Conservation (phyloP, 92 coral and sea anemone genomes). For the Ricordea florida region DNA sequence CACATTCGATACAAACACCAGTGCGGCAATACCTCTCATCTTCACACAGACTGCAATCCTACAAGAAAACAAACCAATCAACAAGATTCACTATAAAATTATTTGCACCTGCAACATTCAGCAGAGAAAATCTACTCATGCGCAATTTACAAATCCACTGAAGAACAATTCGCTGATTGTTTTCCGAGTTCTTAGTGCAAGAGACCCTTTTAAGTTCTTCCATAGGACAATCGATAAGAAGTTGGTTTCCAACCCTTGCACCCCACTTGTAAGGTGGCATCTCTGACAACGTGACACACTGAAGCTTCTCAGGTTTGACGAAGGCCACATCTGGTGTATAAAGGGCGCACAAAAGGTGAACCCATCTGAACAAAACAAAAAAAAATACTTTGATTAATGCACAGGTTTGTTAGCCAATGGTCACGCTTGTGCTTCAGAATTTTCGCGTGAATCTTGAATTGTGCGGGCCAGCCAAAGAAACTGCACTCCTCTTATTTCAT, state of each 20-base stretch:
- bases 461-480: too few relatives aligned
- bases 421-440: too few relatives aligned
- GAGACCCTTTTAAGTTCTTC: neutral
- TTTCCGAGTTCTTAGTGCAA: neutral
- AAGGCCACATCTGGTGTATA: constrained; percentile 99
- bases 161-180: too few relatives aligned
- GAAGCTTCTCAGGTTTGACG: constrained; percentile 91
- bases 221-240: neutral
- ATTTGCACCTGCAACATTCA: too few relatives aligned
- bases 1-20: constrained; percentile 96
- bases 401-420: neutral
- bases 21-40: constrained; percentile 89
- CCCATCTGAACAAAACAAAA: constrained; percentile 72
- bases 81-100: neutral
- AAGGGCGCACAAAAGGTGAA: constrained; percentile 92
- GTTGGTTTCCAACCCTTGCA: constrained; percentile 73
- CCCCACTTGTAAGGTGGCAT: constrained; percentile 95
- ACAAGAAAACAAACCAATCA: neutral
- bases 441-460: too few relatives aligned
- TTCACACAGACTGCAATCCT: constrained; percentile 97
- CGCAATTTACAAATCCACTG: too few relatives aligned
- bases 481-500: too few relatives aligned
- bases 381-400: neutral
- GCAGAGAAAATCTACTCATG: too few relatives aligned
- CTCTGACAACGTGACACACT: constrained; percentile 90